These are phyloP conservation scores for Cacoxenus indagator DNA, from an alignment of 2,888 invertebrate species.

Conservation along the genomic window DNA sequence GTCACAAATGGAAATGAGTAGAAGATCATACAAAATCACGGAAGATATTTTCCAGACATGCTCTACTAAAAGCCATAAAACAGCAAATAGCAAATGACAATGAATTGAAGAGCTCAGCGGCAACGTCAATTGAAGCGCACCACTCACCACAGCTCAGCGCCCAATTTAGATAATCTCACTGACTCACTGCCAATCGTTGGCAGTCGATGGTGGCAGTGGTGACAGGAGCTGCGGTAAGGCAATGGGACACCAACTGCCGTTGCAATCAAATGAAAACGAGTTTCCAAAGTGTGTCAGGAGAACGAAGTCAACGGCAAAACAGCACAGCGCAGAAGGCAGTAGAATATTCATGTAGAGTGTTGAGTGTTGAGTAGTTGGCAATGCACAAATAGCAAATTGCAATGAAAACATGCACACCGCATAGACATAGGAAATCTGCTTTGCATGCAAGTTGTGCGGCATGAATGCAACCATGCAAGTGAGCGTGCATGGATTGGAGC, in stretches of 20 bases:
- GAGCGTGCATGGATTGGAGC: too few species aligned
- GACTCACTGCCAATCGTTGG: conserved; percentile 45
- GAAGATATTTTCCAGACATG: neutral
- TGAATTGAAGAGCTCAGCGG: neutral
- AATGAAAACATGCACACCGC: neutral
- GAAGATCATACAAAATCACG: neutral
- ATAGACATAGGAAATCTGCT: neutral
- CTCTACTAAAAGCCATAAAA: conserved; percentile 33
- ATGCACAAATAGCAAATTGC: neutral
- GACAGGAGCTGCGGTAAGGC: neutral
- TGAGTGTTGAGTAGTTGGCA: conserved; percentile 16
- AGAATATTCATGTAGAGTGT: neutral
- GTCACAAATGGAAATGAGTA: neutral
- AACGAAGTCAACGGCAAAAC: conserved; percentile 45
- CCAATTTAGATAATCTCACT: conserved; percentile 67
- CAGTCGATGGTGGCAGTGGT: neutral
- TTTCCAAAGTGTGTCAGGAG: conserved; percentile 66
- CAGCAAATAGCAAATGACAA: conserved; percentile 6
- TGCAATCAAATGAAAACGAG: conserved; percentile 52
- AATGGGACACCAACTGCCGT: neutral
- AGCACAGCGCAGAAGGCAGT: conserved; percentile 26
- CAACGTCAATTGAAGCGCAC: conserved; percentile 12
- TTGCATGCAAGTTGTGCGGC: conserved; percentile 15
- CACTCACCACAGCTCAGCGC: conserved; percentile 27
- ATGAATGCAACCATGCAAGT: neutral